Evolutionary conservation across 2,113 vertebrate genomes (phyloP), one percentile per base, ranked within the genome.

Genomic region (Pampusana beccarii): DNA sequence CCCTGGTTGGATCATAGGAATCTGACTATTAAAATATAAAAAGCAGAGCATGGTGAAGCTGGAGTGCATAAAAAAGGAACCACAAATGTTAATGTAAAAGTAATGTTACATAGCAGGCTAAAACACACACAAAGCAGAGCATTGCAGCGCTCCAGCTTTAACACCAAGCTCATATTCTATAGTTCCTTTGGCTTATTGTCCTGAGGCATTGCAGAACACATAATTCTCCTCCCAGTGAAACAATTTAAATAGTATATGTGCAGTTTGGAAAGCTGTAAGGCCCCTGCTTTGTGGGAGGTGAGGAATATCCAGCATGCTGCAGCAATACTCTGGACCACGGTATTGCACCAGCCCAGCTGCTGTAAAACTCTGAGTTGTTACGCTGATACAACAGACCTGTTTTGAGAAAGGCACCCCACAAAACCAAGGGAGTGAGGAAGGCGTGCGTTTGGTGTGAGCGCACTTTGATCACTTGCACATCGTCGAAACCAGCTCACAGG

Each of bases 31-130:
- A 92, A 96, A 96, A 86, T 88, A 66, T 82, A 90, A 95, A 96
- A 85, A 58, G 61, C 36, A 46, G 84, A 94, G 84, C 86, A 44
- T 80, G 79, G 84, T 86, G 73, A 94, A 87, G 95, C 95, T 97
- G 95, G 94, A 97, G 93, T 50, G 53, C 91, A 96, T 93, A 95
- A 95, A 95, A 97, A 94, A 85, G 51, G 93, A 97, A 96, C 95
- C 93, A 73, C 95, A 95, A 96, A 83, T 10, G 73, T 95, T 97
- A 97, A 97, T 97, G 66, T 96, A 95, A 97, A 97, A 96, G 80
- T 48, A 96, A 93, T 94, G 93, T 94, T 93, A 95, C 80, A 90
- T 88, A 88, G 94, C 89, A 93, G 85, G 87, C 96, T 96, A 60
- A 93, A 97, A 94, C 29, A 46, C 96, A 96, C 96, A 96, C 92